Percentiles rank a stretch among this genome's conserved stretches.
Evolutionary conservation across 1,140 invertebrate species (phyloP).

Genomic region (Drosophila quadrilineata): DNA sequence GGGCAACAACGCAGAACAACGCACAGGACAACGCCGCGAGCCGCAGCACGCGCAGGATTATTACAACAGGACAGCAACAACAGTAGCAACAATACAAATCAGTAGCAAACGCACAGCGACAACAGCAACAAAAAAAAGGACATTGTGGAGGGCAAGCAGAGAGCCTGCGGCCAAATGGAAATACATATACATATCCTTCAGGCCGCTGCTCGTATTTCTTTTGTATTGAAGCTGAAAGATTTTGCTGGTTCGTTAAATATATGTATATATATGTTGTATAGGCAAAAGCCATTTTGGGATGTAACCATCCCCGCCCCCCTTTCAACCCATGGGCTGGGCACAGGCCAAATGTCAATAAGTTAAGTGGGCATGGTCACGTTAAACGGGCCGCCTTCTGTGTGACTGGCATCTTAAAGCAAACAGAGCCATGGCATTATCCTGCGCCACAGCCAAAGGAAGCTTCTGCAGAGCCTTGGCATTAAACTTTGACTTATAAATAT

Average conservation of each 20-base stretch:
- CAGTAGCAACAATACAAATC: conserved; percentile 2
- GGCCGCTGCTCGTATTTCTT: conserved; percentile 45
- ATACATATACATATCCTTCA: too few relatives aligned
- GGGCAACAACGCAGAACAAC: conserved; percentile 53
- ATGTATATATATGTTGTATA: too few relatives aligned
- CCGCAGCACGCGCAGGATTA: conserved; percentile 44
- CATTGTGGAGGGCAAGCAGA: conserved; percentile 20
- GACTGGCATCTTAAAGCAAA: conserved; percentile 29
- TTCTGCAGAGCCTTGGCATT: not conserved
- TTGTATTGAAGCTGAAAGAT: conserved; percentile 60
- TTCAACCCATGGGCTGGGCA: not conserved
- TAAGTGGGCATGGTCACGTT: conserved; percentile 65
- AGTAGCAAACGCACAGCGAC: not conserved
- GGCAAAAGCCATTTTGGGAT: conserved; percentile 27
- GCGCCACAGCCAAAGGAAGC: too few relatives aligned
- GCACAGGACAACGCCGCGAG: conserved; percentile 41
- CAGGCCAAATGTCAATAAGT: conserved; percentile 72
- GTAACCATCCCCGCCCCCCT: too few relatives aligned
- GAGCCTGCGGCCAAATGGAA: conserved; percentile 33
- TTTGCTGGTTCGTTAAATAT: conserved; percentile 55
- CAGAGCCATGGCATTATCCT: not conserved
- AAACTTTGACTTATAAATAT: conserved; percentile 65
- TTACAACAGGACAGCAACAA: conserved; percentile 33
- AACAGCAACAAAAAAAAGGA: conserved; percentile 29
- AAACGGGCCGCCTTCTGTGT: conserved; percentile 32